Conservation (phyloP, 2,888 invertebrate species). For the Anarsia innoxiella region DNA sequence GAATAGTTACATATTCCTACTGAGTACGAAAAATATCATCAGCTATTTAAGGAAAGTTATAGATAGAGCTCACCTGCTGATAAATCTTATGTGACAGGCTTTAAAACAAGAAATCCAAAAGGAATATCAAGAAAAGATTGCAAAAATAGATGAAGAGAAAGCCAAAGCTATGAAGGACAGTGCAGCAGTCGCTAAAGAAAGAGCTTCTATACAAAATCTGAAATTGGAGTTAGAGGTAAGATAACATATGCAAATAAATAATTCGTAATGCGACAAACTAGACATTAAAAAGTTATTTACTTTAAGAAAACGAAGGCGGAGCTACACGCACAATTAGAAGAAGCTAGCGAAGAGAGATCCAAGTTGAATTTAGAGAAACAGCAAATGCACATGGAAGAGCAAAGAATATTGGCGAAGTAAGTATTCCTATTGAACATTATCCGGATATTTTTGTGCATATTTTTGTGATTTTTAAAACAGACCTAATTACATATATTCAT, state of each 20-base stretch:
- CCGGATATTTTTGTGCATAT: no score
- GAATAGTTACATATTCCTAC: no score
- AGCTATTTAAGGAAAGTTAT: no score
- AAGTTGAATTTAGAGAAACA: constrained; percentile 59
- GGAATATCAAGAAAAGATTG: constrained; percentile 56
- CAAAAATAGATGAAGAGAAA: constrained; percentile 57
- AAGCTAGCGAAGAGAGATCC: constrained; percentile 54
- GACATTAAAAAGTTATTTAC: not conserved
- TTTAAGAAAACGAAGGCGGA: constrained; percentile 62
- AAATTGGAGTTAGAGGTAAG: constrained; percentile 60
- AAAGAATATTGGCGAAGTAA: constrained; percentile 58
- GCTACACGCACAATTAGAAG: constrained; percentile 57
- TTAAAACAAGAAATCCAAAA: constrained; percentile 59
- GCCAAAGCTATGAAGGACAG: constrained; percentile 47
- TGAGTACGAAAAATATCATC: not conserved
- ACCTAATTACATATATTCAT: constrained; percentile 10
- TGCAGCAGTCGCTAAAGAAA: constrained; percentile 49
- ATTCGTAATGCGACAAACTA: not conserved
- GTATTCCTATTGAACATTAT: constrained; percentile 11
- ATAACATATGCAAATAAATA: not conserved
- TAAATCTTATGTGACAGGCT: constrained; percentile 27
- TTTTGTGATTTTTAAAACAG: no score
- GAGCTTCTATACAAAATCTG: constrained; percentile 46
- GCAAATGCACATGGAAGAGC: constrained; percentile 60
- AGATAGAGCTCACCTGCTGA: no score